phyloP scores from a whole-genome alignment of 2,113 vertebrate species.

The Siniperca chuatsi region DNA sequence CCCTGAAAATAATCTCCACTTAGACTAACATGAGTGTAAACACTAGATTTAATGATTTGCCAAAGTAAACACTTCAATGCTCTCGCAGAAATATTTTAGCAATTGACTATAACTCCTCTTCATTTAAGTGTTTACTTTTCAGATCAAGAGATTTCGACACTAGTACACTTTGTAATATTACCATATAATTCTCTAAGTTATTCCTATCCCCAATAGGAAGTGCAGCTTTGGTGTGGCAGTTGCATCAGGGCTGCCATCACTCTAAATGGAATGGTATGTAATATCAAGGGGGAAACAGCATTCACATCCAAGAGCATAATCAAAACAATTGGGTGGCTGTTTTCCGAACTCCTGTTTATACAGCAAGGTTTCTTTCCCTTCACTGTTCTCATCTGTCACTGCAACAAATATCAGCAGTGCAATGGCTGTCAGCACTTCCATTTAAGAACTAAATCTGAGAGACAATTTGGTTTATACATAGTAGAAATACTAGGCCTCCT shows the following conservation, averaged over 20 bases:
- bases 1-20: not conserved
- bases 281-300: slow-evolving; percentile 79
- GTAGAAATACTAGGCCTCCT: slow-evolving; percentile 13
- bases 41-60: not conserved
- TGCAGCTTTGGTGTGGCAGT: slow-evolving; percentile 59
- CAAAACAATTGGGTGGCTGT: slow-evolving; percentile 78
- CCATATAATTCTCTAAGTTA: slow-evolving; percentile 35
- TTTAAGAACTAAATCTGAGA: slow-evolving; percentile 71
- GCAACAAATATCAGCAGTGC: slow-evolving; percentile 30
- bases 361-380: slow-evolving; percentile 39
- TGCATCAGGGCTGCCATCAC: slow-evolving; percentile 79
- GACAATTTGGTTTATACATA: slow-evolving; percentile 35
- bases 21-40: not conserved
- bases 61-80: not conserved
- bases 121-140: not conserved
- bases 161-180: slow-evolving; percentile 25
- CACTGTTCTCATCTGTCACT: slow-evolving; percentile 48
- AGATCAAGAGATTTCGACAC: slow-evolving; percentile 26
- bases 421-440: slow-evolving; percentile 66
- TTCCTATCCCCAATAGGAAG: slow-evolving; percentile 75
- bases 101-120: not conserved
- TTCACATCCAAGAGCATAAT: slow-evolving; percentile 79
- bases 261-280: slow-evolving; percentile 93
- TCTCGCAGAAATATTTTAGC: not conserved
- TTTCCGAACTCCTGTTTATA: slow-evolving; percentile 79